Evolutionary conservation across 2,888 invertebrate species (phyloP).

Genomic region (Kryphioiulus occultus): DNA sequence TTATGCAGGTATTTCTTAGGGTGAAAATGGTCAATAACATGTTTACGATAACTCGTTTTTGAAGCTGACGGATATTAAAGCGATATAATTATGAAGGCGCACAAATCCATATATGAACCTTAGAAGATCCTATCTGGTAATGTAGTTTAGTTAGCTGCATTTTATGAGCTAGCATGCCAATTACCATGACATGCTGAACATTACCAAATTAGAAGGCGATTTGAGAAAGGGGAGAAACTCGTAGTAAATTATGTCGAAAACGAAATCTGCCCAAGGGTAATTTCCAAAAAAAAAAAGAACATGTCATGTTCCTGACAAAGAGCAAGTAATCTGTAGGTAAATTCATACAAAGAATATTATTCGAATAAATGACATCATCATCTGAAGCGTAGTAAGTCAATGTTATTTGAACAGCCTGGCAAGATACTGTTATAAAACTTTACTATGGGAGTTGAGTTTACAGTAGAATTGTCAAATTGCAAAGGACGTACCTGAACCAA

Average conservation of each 20-base stretch:
- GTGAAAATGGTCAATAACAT: conserved; percentile 1
- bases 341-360: conserved; percentile 9
- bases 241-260: background rate
- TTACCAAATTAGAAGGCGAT: background rate
- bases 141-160: background rate
- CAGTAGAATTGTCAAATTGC: no score
- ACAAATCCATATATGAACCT: background rate
- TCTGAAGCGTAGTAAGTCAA: no score
- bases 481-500: no score
- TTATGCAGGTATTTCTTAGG: background rate
- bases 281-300: background rate
- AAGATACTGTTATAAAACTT: no score
- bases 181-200: conserved; percentile 1
- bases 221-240: background rate
- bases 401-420: no score
- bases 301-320: background rate
- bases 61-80: background rate
- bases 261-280: background rate
- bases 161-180: background rate
- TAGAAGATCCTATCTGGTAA: background rate
- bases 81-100: background rate
- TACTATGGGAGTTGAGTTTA: no score
- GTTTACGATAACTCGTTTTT: background rate
- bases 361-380: background rate
- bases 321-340: no score